Conservation (phyloP, 2,113 vertebrate genomes). For the Cepphus grylle region DNA sequence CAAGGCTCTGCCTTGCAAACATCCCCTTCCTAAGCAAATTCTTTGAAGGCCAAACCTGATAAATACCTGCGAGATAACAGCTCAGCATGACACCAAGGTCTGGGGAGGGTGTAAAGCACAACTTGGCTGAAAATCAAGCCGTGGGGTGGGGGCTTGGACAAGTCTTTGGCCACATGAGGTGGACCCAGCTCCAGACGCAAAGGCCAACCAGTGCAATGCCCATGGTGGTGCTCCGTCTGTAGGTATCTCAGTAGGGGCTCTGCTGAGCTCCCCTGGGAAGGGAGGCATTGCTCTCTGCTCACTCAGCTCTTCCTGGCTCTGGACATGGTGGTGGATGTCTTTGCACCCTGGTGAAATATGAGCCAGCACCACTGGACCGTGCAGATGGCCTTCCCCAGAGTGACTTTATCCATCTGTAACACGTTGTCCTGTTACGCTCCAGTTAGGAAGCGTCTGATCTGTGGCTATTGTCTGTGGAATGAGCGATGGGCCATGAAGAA, state of each 20-base stretch:
- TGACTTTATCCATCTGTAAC: not conserved
- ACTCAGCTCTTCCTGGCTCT: not conserved
- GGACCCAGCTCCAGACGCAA: not conserved
- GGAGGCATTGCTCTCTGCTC: not conserved
- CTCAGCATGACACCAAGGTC: not conserved
- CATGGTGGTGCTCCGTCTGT: not conserved
- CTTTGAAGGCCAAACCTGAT: not conserved
- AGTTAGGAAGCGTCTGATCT: not conserved
- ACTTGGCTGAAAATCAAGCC: not conserved
- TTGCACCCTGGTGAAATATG: not conserved
- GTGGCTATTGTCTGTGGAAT: fast-evolving
- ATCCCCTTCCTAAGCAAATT: not conserved
- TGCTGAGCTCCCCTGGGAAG: not conserved
- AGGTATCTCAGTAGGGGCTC: not conserved
- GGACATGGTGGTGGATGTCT: not conserved
- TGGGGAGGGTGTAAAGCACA: not conserved
- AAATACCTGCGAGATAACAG: not conserved
- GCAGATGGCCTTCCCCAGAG: not conserved
- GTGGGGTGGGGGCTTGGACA: not conserved
- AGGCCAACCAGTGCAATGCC: not conserved
- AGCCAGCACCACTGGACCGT: not conserved
- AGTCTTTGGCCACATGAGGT: not conserved
- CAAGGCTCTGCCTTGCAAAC: not conserved
- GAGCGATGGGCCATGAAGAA: not conserved
- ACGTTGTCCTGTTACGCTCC: not conserved